Conservation (phyloP, 2,888 invertebrate species). For the Caenorhabditis plicata region DNA sequence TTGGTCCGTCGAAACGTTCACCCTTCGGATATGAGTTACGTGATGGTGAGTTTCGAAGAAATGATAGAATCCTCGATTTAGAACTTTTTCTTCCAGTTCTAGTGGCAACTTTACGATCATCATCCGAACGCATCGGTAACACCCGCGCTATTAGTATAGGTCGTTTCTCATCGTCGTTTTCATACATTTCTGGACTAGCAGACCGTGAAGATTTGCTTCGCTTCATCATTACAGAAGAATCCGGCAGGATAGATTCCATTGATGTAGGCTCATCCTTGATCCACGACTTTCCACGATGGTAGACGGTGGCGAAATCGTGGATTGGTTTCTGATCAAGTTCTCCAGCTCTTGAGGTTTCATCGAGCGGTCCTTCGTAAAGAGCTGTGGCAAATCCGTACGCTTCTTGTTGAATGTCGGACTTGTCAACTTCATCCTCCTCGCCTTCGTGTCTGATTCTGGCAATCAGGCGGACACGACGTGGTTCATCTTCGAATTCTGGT, state of each 20-base stretch:
- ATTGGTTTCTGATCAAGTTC: constrained; percentile 21
- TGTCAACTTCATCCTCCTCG: constrained; percentile 34
- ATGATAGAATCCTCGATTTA: not conserved
- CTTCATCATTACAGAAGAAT: no score
- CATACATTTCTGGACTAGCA: no score
- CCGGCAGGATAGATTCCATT: no score
- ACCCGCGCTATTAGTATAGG: constrained; percentile 32
- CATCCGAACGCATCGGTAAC: constrained; percentile 6
- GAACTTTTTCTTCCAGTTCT: not conserved
- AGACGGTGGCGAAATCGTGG: constrained; percentile 6
- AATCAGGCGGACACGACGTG: constrained; percentile 6
- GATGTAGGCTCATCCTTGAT: constrained; percentile 1
- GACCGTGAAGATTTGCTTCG: no score
- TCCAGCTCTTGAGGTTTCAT: constrained; percentile 3
- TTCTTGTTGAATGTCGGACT: no score
- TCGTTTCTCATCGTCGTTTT: no score
- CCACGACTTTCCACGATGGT: constrained; percentile 13
- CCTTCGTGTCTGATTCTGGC: constrained; percentile 26
- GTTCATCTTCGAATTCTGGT: not conserved
- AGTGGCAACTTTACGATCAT: not conserved
- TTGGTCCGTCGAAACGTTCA: not conserved
- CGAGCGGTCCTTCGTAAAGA: constrained; percentile 13
- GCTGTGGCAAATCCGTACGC: constrained; percentile 10
- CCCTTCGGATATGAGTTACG: not conserved
- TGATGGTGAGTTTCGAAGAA: not conserved